phyloP scores from a whole-genome alignment of 2,113 vertebrate genomes.

The Anthoscopus minutus region DNA sequence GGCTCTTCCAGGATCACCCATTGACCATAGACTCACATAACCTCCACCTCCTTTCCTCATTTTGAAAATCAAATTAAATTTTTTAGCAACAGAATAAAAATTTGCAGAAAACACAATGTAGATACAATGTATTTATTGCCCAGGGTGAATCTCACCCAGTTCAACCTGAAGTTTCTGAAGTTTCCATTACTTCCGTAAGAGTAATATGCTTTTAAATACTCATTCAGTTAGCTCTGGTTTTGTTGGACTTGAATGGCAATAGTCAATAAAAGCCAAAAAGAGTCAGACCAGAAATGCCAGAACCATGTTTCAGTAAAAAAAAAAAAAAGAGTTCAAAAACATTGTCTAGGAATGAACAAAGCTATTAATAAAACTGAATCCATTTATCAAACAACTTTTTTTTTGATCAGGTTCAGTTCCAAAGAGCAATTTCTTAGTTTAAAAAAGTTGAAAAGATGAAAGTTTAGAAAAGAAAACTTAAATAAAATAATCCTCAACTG shows the following conservation, averaged over 20 bases:
- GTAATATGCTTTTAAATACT: neutral
- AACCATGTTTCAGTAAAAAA: neutral
- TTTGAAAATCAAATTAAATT: conserved; percentile 33
- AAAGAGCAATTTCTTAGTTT: neutral
- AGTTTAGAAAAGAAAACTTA: neutral
- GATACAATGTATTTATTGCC: neutral
- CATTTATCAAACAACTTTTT: neutral
- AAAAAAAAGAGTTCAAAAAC: neutral
- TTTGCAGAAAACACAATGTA: conserved; percentile 14
- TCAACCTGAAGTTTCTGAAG: neutral
- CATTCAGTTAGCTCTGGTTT: neutral
- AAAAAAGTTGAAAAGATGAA: neutral
- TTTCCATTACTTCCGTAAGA: neutral
- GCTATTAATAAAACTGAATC: neutral
- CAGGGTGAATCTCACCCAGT: neutral
- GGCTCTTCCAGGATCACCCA: neutral
- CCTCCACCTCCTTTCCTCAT: neutral
- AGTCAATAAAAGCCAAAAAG: neutral
- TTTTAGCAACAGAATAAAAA: neutral
- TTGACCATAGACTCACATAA: neutral
- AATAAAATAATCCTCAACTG: neutral
- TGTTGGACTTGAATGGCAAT: neutral
- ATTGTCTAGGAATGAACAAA: neutral
- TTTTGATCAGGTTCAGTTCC: neutral
- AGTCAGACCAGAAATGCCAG: neutral